These are phyloP conservation scores for Phalanger gymnotis DNA, from an alignment of 2,797 vertebrate species.

Conservation along the genomic window DNA sequence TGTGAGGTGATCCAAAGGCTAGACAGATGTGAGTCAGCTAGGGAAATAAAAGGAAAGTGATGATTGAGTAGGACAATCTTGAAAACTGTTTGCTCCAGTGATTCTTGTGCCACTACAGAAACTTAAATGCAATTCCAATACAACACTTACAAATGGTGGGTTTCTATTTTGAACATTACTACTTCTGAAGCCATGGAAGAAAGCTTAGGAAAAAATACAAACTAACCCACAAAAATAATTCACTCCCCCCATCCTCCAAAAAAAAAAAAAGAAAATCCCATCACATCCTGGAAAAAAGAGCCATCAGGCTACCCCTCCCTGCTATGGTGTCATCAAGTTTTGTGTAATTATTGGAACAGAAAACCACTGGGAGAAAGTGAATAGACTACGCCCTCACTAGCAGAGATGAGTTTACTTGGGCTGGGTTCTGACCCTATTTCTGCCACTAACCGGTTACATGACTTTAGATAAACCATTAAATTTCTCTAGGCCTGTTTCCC, in stretches of 20 bases:
- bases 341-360: not conserved
- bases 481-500: not conserved
- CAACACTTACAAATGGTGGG: not conserved
- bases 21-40: slow-evolving; percentile 69
- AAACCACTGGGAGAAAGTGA: slow-evolving; percentile 11
- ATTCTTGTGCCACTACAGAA: not conserved
- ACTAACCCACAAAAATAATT: not conserved
- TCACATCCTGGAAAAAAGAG: accelerated
- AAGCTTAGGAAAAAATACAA: not conserved
- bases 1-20: slow-evolving; percentile 77
- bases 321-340: slow-evolving; percentile 33
- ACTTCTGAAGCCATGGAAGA: not conserved
- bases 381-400: not conserved
- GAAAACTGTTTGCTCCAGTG: not conserved
- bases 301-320: slow-evolving; percentile 43
- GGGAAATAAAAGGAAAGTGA: slow-evolving; percentile 11
- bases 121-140: not conserved
- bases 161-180: not conserved
- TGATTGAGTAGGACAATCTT: not conserved
- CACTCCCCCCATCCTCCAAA: not conserved
- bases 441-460: not conserved
- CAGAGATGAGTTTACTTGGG: slow-evolving; percentile 3
- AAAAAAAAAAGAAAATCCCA: not conserved
- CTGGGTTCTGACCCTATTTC: not conserved
- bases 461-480: not conserved